Evolutionary conservation across 2,113 vertebrate genomes (phyloP).

Genomic region (Stigmatopora argus): DNA sequence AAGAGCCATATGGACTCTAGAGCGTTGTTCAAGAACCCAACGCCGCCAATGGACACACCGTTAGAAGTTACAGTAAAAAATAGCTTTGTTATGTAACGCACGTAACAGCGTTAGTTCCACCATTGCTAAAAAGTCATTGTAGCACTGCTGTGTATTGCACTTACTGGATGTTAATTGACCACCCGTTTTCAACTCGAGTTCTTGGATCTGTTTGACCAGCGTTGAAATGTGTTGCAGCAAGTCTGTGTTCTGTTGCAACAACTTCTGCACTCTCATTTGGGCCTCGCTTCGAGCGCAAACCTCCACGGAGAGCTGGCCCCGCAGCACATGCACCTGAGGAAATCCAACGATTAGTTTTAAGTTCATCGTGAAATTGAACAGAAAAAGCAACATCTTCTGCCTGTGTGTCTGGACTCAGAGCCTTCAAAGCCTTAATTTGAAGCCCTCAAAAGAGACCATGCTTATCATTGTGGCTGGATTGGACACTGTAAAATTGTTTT

Average conservation of each 20-base stretch:
- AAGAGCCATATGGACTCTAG: too few species aligned
- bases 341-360: background rate
- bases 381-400: too few species aligned
- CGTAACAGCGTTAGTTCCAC: too few species aligned
- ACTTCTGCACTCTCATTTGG: constrained; percentile 86
- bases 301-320: constrained; percentile 90
- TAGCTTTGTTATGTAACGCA: too few species aligned
- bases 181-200: constrained; percentile 85
- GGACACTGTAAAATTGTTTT: too few species aligned
- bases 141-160: constrained; percentile 24
- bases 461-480: too few species aligned
- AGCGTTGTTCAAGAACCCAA: too few species aligned
- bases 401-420: too few species aligned
- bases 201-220: constrained; percentile 93
- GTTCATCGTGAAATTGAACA: too few species aligned
- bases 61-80: background rate
- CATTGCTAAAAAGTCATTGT: background rate
- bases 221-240: constrained; percentile 91
- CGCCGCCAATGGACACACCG: too few species aligned
- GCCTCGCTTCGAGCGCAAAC: constrained; percentile 82
- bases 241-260: constrained; percentile 94
- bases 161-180: constrained; percentile 79
- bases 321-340: constrained; percentile 82
- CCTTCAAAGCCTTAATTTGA: too few species aligned
- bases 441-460: too few species aligned